Evolutionary conservation across 2,797 vertebrate species (phyloP), one percentile per base, ranked within the genome.

Genomic region (Eremophila alpestris): DNA sequence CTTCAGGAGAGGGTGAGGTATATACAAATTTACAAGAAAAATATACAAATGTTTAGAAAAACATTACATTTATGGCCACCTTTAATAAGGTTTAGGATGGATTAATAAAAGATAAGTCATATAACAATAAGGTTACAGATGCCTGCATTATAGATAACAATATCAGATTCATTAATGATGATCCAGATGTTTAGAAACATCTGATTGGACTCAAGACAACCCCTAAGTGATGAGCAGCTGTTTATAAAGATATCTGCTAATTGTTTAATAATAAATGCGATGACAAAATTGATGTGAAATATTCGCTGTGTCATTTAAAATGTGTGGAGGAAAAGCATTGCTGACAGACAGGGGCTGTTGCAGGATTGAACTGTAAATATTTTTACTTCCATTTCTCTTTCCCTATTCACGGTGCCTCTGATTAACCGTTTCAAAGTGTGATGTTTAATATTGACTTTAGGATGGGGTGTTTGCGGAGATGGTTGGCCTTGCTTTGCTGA

Each of bases 131-230:
- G 23, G 32, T 79, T 82, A 58, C 26, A 65, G 34, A 24, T 43
- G 21, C 52, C 23, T 73, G 10, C 49, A 16, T 70, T 75, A 40
- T 4, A 74, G 51, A 34, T 58, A 81, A 60, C 48, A 74, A 51
- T 65, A 62, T n/a, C 24, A 69, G 32, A 71, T 34, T 65, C 6
- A 36, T 64, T 81, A 80, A 65, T 51, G 27, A 46, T 12, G 10
- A 83, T 68, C 45, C 89, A 85, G 90, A 65, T 90, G 87, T 79
- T 93, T 78, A 24, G 27, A 90, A 81, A 74, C 62, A 80, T 48
- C 78, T 79, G 58, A 87, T 10, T 46, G 43, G 74, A 65, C 38
- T 67, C 6, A 3, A 70, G 49, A 52, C 46, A 73, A 38, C 18
- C 24, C 9, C 32, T 27, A 59, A 74, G 24, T 71, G 65, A 78